Percentiles rank a stretch among this genome's conserved stretches.
Conservation (phyloP, 1,140 invertebrate species). For the Druon quercuslanigerum region DNA sequence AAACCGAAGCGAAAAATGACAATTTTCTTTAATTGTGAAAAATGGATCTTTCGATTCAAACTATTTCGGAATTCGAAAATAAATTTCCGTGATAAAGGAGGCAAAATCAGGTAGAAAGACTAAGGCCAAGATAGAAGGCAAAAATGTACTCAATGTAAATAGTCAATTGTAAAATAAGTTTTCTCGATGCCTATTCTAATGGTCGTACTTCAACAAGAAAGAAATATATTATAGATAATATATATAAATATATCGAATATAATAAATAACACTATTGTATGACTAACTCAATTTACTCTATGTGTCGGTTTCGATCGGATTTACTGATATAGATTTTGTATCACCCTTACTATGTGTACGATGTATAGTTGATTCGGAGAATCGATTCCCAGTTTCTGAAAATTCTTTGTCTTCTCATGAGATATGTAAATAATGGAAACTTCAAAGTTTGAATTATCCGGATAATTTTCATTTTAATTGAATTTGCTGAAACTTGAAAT, state of each 20-base stretch:
- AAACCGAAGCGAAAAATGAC: background rate
- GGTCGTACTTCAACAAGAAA: conserved; percentile 41
- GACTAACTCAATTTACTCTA: conserved; percentile 65
- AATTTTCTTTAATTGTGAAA: background rate
- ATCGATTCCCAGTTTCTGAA: conserved; percentile 42
- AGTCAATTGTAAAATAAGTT: conserved; percentile 52
- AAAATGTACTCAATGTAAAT: conserved; percentile 49
- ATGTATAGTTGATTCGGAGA: conserved; percentile 48
- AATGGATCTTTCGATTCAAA: background rate
- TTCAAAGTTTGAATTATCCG: background rate
- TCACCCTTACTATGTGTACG: conserved; percentile 64
- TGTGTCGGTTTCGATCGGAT: conserved; percentile 67
- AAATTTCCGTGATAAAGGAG: too few species aligned
- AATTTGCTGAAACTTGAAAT: background rate
- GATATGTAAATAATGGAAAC: background rate
- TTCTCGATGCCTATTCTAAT: conserved; percentile 54
- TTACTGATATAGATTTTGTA: conserved; percentile 66
- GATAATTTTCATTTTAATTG: conserved; percentile 36
- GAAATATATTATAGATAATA: conserved; percentile 43
- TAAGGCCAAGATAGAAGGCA: background rate
- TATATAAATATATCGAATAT: conserved; percentile 34
- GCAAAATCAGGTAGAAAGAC: background rate
- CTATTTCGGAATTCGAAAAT: background rate
- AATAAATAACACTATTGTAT: conserved; percentile 51
- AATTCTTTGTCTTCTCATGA: background rate